Conservation (phyloP, 2,888 invertebrate species). For the Rhimphoctona megacephalus region DNA sequence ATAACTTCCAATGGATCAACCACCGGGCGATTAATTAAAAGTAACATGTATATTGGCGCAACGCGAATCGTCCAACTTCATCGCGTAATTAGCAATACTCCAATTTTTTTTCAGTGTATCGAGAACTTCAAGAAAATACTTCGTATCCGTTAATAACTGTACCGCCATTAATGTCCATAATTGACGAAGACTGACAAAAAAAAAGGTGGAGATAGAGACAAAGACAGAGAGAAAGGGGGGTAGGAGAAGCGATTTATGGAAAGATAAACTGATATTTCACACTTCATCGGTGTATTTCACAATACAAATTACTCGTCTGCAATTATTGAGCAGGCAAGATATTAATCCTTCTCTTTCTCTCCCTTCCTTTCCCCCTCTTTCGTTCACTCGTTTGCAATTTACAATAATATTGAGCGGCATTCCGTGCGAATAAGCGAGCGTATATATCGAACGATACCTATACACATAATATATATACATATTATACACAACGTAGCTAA, state of each 20-base stretch:
- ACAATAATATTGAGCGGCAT: constrained; percentile 78
- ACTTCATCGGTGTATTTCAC: constrained; percentile 50
- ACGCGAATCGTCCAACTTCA: too few relatives aligned
- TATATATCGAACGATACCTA: constrained; percentile 31
- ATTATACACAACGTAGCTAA: constrained; percentile 27
- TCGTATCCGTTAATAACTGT: too few relatives aligned
- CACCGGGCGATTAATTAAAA: too few relatives aligned
- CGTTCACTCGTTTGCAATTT: constrained; percentile 73
- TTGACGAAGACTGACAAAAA: too few relatives aligned
- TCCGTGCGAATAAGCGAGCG: constrained; percentile 67
- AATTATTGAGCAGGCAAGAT: constrained; percentile 58
- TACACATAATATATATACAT: background rate
- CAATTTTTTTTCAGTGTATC: too few relatives aligned
- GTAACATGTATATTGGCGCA: too few relatives aligned
- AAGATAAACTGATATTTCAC: constrained; percentile 37
- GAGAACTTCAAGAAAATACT: too few relatives aligned
- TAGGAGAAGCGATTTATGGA: constrained; percentile 24
- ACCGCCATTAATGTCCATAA: too few relatives aligned
- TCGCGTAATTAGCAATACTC: too few relatives aligned
- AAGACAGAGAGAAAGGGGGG: background rate
- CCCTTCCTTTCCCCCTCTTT: background rate
- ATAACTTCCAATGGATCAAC: too few relatives aligned
- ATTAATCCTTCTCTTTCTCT: constrained; percentile 46
- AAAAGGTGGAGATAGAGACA: background rate
- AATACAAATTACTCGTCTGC: constrained; percentile 36